Percentiles rank a stretch among this genome's conserved stretches.
Conservation (phyloP, 2,797 vertebrate species). For the Coilia nasus region DNA sequence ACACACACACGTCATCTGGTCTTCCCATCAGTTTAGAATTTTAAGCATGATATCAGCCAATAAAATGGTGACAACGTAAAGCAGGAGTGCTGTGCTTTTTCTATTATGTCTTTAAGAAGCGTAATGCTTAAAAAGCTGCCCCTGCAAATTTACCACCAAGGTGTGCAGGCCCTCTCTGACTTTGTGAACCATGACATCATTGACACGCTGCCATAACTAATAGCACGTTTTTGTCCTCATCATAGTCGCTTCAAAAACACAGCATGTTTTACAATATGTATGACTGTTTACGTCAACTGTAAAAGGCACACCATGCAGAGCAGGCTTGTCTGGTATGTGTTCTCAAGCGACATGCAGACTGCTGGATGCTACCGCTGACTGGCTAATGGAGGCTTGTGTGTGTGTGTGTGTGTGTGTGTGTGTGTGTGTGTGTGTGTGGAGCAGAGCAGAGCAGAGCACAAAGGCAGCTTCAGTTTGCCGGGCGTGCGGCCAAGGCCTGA, state of each 20-base stretch:
- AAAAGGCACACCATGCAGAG: background rate
- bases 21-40: too few relatives aligned
- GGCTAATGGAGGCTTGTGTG: background rate
- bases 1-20: too few relatives aligned
- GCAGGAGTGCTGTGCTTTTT: too few relatives aligned
- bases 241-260: too few relatives aligned
- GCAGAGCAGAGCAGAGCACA: constrained; percentile 47
- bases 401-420: constrained; percentile 1
- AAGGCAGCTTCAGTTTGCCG: constrained; percentile 67
- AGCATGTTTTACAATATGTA: background rate
- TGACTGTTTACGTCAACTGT: background rate
- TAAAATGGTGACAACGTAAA: too few relatives aligned
- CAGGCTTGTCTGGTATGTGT: background rate
- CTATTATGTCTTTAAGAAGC: too few relatives aligned
- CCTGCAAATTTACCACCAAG: too few relatives aligned
- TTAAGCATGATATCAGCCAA: too few relatives aligned
- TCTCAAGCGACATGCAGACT: constrained; percentile 13
- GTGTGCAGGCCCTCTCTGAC: too few relatives aligned
- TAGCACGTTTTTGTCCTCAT: background rate
- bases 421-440: constrained; percentile 48
- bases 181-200: background rate
- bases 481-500: constrained; percentile 66
- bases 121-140: too few relatives aligned
- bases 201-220: background rate
- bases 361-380: background rate